A percentile compares a stretch with the other conserved stretches of the same genome.
These are phyloP conservation scores for Ceyx cyanopectus DNA, from an alignment of 2,113 vertebrate genomes.

Conservation along the genomic window DNA sequence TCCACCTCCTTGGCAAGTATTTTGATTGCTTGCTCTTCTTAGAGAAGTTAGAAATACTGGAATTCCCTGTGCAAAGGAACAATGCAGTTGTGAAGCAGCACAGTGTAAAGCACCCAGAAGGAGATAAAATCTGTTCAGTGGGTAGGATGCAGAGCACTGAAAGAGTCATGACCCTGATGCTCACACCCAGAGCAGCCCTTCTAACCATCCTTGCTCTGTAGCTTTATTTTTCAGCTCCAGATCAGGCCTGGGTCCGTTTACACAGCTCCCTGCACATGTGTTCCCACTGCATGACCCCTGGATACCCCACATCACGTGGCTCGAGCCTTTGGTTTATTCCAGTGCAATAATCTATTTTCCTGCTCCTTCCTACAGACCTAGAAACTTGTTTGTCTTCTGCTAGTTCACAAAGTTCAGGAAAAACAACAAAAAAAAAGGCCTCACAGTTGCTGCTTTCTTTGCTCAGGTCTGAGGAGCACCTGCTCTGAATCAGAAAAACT, in stretches of 20 bases:
- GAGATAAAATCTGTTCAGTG: background rate
- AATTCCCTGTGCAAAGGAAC: background rate
- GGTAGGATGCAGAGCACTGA: background rate
- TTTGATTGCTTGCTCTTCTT: background rate
- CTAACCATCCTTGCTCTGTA: background rate
- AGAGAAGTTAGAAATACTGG: background rate
- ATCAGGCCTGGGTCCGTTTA: background rate
- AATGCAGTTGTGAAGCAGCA: background rate
- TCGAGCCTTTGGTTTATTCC: background rate
- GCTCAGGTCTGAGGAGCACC: slow-evolving; percentile 36
- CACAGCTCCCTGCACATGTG: background rate
- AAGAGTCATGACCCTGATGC: background rate
- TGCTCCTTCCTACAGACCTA: background rate
- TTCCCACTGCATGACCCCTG: background rate
- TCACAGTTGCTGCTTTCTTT: background rate
- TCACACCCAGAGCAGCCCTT: background rate
- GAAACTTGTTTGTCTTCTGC: background rate
- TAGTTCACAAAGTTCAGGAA: background rate
- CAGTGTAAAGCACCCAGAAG: background rate
- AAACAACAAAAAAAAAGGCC: background rate
- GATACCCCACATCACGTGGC: background rate
- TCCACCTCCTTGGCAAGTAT: background rate
- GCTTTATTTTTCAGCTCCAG: background rate
- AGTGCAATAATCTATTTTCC: background rate
- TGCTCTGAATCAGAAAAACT: slow-evolving; percentile 19